A percentile compares a stretch with the other conserved stretches of the same genome.
Conservation (phyloP, 1,140 invertebrate species). For the Sycophila sp. region DNA sequence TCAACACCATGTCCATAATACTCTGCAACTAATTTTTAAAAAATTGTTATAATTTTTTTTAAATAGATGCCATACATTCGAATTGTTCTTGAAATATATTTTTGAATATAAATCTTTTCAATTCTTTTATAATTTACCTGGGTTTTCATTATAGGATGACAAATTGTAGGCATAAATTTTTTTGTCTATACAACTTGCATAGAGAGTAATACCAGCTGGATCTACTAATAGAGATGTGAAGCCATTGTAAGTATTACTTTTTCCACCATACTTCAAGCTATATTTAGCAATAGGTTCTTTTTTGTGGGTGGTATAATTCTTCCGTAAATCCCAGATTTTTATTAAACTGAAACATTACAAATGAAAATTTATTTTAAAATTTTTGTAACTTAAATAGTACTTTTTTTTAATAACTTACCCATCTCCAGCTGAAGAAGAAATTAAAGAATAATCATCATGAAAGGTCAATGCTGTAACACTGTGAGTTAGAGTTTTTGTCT, state of each 20-base stretch:
- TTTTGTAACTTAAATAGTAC: background rate
- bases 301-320: conserved; percentile 78
- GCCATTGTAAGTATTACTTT: conserved; percentile 73
- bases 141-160: conserved; percentile 74
- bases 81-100: conserved; percentile 3
- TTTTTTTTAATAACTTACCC: conserved; percentile 65
- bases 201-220: conserved; percentile 74
- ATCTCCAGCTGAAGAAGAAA: conserved; percentile 86
- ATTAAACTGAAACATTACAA: conserved; percentile 67
- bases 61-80: too few relatives aligned
- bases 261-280: conserved; percentile 76
- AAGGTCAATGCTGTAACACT: conserved; percentile 85
- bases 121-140: conserved; percentile 59
- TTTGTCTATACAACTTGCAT: conserved; percentile 87
- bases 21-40: conserved; percentile 52
- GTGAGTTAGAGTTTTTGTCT: conserved; percentile 45
- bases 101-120: background rate
- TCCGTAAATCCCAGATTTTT: conserved; percentile 88
- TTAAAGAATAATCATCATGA: conserved; percentile 78
- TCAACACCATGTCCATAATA: conserved; percentile 76
- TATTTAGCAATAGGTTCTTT: conserved; percentile 77
- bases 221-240: conserved; percentile 84
- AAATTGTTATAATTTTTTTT: conserved; percentile 18
- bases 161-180: conserved; percentile 87
- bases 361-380: background rate